Evolutionary conservation across 2,797 vertebrate species (phyloP).

Genomic region (Cirrhinus molitorella): DNA sequence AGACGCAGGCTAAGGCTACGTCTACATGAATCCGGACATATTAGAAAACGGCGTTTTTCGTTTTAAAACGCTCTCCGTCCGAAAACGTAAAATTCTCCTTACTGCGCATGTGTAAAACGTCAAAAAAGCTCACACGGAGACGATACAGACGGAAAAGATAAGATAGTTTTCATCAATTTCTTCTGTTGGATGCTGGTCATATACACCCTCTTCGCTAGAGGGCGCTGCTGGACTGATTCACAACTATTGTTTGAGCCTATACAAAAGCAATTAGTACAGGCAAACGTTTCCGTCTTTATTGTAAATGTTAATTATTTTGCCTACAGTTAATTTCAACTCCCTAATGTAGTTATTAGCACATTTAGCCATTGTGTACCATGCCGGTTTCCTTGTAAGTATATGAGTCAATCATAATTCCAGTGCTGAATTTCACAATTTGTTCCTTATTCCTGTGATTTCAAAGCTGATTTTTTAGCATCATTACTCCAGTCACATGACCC

Average conservation of each 20-base stretch:
- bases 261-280: not conserved
- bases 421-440: not conserved
- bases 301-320: not conserved
- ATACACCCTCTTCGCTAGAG: conserved; percentile 61
- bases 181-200: not conserved
- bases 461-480: too few relatives aligned
- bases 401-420: not conserved
- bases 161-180: not conserved
- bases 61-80: too few relatives aligned
- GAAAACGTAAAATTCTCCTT: too few relatives aligned
- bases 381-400: not conserved
- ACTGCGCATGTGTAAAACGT: too few relatives aligned
- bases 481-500: too few relatives aligned
- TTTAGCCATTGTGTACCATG: not conserved
- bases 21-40: too few relatives aligned
- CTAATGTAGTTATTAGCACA: not conserved
- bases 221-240: conserved; percentile 48
- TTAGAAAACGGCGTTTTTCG: too few relatives aligned
- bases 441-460: too few relatives aligned
- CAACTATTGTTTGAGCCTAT: not conserved
- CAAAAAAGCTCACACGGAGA: too few relatives aligned
- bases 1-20: not conserved
- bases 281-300: not conserved
- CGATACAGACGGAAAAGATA: too few relatives aligned
- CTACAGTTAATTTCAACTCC: not conserved